Evolutionary conservation across 35 echinoderm and acorn worm genomes (phyloP).

Genomic region (Lytechinus pictus): DNA sequence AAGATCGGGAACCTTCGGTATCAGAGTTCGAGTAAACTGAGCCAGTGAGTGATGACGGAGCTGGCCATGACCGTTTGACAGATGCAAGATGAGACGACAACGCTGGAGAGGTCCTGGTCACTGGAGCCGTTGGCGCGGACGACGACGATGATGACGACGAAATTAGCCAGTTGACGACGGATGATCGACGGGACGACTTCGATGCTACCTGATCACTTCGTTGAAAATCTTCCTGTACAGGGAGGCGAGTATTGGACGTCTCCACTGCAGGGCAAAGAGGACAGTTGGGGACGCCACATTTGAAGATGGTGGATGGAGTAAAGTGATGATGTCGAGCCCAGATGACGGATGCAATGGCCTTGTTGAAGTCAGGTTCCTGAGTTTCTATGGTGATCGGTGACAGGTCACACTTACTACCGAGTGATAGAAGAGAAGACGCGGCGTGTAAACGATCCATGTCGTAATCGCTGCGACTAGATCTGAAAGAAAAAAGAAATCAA

Average conservation of each 20-base stretch:
- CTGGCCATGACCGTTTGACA: not conserved
- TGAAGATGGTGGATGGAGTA: not conserved
- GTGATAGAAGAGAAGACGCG: not conserved
- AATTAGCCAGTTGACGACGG: slow-evolving; percentile 4
- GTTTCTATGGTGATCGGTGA: slow-evolving; percentile 30
- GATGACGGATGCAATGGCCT: slow-evolving; percentile 40
- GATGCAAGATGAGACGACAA: not conserved
- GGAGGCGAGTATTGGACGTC: not conserved
- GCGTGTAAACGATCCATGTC: not conserved
- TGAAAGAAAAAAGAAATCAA: not conserved
- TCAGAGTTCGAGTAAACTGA: not conserved
- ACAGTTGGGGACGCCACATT: slow-evolving; percentile 12
- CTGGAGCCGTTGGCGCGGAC: not conserved
- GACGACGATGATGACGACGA: not conserved
- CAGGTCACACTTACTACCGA: not conserved
- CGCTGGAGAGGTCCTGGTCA: not conserved
- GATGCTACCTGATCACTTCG: not conserved
- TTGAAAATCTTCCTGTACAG: not conserved
- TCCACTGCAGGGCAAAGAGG: not conserved
- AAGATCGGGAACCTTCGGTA: slow-evolving; percentile 6
- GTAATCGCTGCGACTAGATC: not conserved
- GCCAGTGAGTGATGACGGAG: not conserved
- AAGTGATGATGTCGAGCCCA: slow-evolving; percentile 1
- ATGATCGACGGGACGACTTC: not conserved
- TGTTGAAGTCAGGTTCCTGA: slow-evolving; percentile 34